phyloP scores from a whole-genome alignment of 2,797 vertebrate species.

The Otolemur crassicaudatus region DNA sequence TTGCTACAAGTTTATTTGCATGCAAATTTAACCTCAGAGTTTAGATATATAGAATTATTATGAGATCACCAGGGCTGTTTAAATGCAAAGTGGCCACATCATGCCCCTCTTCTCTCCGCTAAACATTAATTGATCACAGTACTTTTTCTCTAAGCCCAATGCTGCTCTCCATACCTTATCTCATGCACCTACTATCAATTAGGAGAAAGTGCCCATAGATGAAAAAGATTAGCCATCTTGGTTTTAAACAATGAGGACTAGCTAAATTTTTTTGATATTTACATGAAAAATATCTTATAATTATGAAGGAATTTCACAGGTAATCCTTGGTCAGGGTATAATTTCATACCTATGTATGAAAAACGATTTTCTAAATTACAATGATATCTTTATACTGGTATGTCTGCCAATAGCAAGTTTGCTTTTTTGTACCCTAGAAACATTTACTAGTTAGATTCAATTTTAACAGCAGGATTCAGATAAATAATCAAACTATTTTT shows the following conservation, averaged over 20 bases:
- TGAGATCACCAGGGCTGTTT: background rate
- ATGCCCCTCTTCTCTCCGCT: background rate
- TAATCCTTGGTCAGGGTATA: background rate
- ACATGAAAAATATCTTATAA: background rate
- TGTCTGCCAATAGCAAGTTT: background rate
- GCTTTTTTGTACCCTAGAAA: background rate
- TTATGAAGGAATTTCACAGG: constrained; percentile 4
- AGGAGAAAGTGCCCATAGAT: background rate
- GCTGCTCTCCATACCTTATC: background rate
- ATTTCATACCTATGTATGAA: background rate
- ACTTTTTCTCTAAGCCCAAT: background rate
- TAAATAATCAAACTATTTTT: constrained; percentile 9
- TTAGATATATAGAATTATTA: background rate
- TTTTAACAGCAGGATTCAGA: constrained; percentile 16
- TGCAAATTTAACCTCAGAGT: background rate
- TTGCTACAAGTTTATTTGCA: background rate
- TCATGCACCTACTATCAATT: background rate
- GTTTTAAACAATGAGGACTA: background rate
- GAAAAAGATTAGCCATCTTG: background rate
- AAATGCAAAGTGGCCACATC: background rate
- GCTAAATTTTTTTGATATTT: constrained; percentile 23
- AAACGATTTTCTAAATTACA: constrained; percentile 23
- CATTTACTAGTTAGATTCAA: background rate
- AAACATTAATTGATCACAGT: background rate
- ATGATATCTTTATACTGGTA: background rate